These are phyloP conservation scores for Strigamia maritima DNA, from an alignment of 2,888 invertebrate species.

Conservation along the genomic window DNA sequence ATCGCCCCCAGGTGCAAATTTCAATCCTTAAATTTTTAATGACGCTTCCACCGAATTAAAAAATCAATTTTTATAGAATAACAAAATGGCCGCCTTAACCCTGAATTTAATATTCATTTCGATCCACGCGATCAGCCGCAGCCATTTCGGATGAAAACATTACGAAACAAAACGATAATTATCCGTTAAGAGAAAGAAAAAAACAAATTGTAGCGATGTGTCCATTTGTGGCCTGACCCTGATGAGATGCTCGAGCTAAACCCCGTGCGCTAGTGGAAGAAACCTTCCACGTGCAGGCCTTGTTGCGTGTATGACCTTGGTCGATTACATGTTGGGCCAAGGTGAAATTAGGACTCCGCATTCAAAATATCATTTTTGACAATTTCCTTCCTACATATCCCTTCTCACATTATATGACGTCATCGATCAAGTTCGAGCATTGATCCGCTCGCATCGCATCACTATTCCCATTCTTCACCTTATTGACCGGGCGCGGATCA, in stretches of 20 bases:
- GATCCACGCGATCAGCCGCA: no score
- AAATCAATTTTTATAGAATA: no score
- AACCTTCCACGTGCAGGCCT: conserved; percentile 34
- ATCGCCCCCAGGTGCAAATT: not conserved
- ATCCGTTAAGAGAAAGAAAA: not conserved
- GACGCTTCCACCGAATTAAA: no score
- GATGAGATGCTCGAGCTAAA: not conserved
- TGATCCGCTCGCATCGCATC: no score
- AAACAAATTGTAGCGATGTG: not conserved
- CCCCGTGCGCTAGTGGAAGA: conserved; percentile 18
- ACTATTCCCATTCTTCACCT: no score
- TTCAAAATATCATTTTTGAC: not conserved
- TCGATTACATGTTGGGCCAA: conserved; percentile 21
- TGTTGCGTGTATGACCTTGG: conserved; percentile 34
- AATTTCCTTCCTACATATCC: not conserved
- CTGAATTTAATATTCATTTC: no score
- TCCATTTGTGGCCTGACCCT: conserved; percentile 31
- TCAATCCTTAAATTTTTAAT: not conserved
- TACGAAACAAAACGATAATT: no score
- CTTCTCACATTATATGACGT: not conserved
- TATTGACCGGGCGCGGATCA: no score
- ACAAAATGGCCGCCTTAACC: no score
- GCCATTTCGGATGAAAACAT: no score
- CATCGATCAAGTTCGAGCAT: not conserved
- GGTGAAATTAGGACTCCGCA: not conserved